phyloP scores from a whole-genome alignment of 1,140 invertebrate species.

The Sweltsa coloradensis region DNA sequence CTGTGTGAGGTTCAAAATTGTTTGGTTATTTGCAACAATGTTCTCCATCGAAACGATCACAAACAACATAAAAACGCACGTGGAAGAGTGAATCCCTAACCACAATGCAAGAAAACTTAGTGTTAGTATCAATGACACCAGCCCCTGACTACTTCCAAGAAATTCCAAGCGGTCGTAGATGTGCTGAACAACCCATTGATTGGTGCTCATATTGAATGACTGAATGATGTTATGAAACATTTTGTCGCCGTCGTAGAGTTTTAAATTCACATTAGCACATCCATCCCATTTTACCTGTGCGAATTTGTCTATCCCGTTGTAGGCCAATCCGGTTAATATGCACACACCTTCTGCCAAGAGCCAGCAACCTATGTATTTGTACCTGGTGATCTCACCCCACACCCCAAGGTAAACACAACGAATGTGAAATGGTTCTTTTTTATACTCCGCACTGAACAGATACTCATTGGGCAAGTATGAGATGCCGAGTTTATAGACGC shows the following conservation, averaged over 20 bases:
- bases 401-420: conserved; percentile 57
- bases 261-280: conserved; percentile 71
- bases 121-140: conserved; percentile 70
- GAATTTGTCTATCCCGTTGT: conserved; percentile 10
- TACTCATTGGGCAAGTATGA: conserved; percentile 57
- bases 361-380: conserved; percentile 92
- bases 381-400: conserved; percentile 71
- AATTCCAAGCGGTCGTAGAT: conserved; percentile 86
- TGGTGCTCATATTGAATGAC: conserved; percentile 89
- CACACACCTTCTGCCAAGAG: conserved; percentile 71
- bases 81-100: conserved; percentile 82
- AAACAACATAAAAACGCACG: conserved; percentile 85
- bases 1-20: too few species aligned
- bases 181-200: conserved; percentile 82
- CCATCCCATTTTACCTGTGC: conserved; percentile 74
- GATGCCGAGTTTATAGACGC: conserved; percentile 57
- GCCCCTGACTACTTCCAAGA: conserved; percentile 66
- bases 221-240: conserved; percentile 73
- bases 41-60: conserved; percentile 75
- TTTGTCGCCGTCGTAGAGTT: conserved; percentile 59
- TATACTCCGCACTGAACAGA: conserved; percentile 50
- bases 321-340: conserved; percentile 40
- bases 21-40: too few species aligned
- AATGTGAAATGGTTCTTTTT: conserved; percentile 42
- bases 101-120: conserved; percentile 79